Conservation (phyloP, 2,113 vertebrate species). For the Gallinago jamesoni region DNA sequence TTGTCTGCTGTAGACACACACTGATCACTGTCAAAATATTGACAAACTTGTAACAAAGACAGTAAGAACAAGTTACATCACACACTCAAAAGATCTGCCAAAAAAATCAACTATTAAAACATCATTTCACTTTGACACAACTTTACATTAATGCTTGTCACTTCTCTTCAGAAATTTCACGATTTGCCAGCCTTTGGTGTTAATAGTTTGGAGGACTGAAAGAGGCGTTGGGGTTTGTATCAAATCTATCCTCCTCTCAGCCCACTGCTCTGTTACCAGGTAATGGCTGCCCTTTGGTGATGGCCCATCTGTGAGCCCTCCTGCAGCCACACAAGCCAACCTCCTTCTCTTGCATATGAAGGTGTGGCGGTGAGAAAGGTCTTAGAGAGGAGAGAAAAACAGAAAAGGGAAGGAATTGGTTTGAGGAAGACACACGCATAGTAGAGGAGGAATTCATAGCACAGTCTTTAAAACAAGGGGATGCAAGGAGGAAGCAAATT, state of each 20-base stretch:
- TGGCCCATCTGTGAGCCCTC: accelerated
- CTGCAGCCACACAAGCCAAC: neutral
- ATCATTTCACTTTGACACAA: neutral
- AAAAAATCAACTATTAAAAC: neutral
- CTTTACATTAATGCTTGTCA: neutral
- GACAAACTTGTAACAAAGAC: neutral
- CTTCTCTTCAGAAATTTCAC: neutral
- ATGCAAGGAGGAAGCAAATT: neutral
- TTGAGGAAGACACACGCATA: neutral
- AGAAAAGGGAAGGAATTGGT: neutral
- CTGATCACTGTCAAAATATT: neutral
- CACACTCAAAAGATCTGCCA: neutral
- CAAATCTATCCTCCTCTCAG: neutral
- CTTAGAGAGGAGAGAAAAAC: neutral
- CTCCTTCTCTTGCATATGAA: neutral
- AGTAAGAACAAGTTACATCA: neutral
- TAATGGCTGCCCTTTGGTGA: neutral
- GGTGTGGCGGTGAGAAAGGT: neutral
- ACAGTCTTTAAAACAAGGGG: neutral
- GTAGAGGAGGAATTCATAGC: neutral
- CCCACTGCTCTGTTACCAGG: neutral
- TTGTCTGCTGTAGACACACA: neutral
- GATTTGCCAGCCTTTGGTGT: neutral
- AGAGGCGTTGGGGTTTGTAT: neutral
- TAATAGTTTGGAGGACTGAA: neutral